Evolutionary conservation across 2,797 vertebrate species (phyloP).

Genomic region (Siniperca undulata): DNA sequence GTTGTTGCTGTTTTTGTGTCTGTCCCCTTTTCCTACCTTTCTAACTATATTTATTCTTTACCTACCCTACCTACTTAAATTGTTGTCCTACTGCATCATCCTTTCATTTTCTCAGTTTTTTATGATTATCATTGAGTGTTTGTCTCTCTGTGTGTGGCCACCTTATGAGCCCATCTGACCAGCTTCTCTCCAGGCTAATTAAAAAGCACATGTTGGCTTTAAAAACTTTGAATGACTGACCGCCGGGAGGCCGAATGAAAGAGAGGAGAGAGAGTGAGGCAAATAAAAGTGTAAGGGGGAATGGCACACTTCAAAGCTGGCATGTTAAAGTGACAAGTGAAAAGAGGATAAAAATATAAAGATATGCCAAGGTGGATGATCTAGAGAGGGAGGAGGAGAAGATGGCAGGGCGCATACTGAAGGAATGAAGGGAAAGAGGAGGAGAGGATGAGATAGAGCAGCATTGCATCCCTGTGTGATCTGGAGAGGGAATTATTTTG

Average conservation of each 20-base stretch:
- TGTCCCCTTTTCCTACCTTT: background rate
- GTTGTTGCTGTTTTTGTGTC: background rate
- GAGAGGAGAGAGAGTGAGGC: background rate
- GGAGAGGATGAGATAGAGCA: conserved; percentile 38
- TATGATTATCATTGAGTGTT: background rate
- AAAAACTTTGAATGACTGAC: conserved; percentile 8
- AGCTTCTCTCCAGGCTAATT: conserved; percentile 42
- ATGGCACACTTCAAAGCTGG: conserved; percentile 36
- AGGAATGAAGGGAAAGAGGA: conserved; percentile 15
- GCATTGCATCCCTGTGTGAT: conserved; percentile 52
- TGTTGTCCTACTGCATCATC: background rate
- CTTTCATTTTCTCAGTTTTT: background rate
- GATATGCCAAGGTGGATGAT: background rate
- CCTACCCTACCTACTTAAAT: background rate
- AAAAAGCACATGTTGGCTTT: conserved; percentile 27
- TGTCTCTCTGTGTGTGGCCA: conserved; percentile 24
- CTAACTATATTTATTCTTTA: background rate
- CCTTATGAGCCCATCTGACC: background rate
- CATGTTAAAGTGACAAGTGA: conserved; percentile 15
- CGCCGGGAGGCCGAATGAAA: background rate
- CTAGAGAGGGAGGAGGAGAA: conserved; percentile 23
- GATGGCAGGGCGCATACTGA: conserved; percentile 26
- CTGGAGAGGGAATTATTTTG: conserved; percentile 71
- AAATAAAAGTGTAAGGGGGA: conserved; percentile 3
- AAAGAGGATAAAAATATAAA: conserved; percentile 21